Percentiles rank a stretch among this genome's conserved stretches.
Conservation (phyloP, 2,113 vertebrate genomes). For the Alectura lathami region DNA sequence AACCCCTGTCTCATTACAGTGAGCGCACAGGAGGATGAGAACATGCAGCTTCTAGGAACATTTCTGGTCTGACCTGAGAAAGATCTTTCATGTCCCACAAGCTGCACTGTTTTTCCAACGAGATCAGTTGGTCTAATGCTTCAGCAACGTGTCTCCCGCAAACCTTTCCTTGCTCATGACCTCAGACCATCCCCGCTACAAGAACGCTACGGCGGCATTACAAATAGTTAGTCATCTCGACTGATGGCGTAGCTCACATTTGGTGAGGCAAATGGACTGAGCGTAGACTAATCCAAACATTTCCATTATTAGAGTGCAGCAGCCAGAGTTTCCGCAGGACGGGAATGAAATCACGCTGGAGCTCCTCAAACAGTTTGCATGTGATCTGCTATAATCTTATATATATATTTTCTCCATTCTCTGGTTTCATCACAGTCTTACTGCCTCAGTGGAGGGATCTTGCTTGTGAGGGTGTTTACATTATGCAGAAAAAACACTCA, state of each 20-base stretch:
- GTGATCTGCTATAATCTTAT: slow-evolving; percentile 20
- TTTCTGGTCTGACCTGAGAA: background rate
- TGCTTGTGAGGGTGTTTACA: slow-evolving; percentile 58
- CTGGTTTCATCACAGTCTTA: slow-evolving; percentile 55
- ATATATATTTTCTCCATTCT: slow-evolving; percentile 43
- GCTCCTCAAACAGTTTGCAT: background rate
- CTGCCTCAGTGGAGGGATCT: slow-evolving; percentile 46
- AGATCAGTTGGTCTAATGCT: background rate
- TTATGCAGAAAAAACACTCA: slow-evolving; percentile 29
- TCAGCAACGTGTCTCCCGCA: background rate
- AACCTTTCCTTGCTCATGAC: background rate
- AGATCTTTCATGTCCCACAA: background rate
- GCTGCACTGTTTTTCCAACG: background rate
- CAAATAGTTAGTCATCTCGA: slow-evolving; percentile 48
- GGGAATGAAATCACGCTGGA: slow-evolving; percentile 34
- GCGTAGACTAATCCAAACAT: slow-evolving; percentile 56
- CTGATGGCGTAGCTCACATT: slow-evolving; percentile 32
- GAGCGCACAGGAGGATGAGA: background rate
- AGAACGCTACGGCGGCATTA: slow-evolving; percentile 5
- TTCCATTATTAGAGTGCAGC: slow-evolving; percentile 56
- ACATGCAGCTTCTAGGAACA: background rate
- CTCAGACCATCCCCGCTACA: background rate
- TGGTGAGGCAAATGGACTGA: slow-evolving; percentile 47
- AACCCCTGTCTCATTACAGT: background rate
- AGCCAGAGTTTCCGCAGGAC: slow-evolving; percentile 12